Evolutionary conservation across 2,113 vertebrate genomes (phyloP), one percentile per base, ranked within the genome.

Genomic region (Xenopus laevis): DNA sequence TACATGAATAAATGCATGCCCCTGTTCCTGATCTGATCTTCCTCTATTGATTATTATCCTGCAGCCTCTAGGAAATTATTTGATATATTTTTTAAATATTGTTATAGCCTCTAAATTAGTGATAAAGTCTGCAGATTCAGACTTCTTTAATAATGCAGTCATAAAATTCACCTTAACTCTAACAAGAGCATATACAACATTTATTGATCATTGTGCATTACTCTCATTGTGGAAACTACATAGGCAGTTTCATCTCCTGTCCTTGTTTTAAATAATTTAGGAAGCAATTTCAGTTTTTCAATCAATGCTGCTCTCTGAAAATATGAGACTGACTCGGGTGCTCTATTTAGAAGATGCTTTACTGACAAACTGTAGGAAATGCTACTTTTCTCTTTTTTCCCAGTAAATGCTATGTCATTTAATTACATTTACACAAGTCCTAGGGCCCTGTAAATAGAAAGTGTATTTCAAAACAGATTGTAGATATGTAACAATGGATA

Each of bases 201-300:
- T 81, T 83, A 84, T 86, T 78, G 81, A 82, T 86, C 79, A 67
- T 46, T 70, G 81, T 79, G 78, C 78, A 74, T 81, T 78, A 83
- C 12, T 27, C 80, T 72, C 50, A 1, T 40, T 15, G 68, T 71
- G 70, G 77, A 78, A 84, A 79, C 27, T 23, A 71, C 76, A 40
- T 80, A 78, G 82, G 79, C 81, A 84, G 72, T 20, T 86, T 83
- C 57, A 79, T 60, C 78, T 82, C 78, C 77, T 82, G 68, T 64
- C 80, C 77, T 79, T 82, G 78, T 6, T 64, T 77, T 86, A 55
- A 87, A 85, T 88, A 80, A 86, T 86, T 83, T 80, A 84, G 68
- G 63, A 63, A 76, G 71, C 80, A 71, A 63, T 63, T 78, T 82
- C 53, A 80, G 58, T 70, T 0, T 74, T 67, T 71, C 78, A 58